These are phyloP conservation scores for Chondrosia reniformis DNA, from an alignment of 37 sponge, comb jelly and placozoan species.

Conservation along the genomic window DNA sequence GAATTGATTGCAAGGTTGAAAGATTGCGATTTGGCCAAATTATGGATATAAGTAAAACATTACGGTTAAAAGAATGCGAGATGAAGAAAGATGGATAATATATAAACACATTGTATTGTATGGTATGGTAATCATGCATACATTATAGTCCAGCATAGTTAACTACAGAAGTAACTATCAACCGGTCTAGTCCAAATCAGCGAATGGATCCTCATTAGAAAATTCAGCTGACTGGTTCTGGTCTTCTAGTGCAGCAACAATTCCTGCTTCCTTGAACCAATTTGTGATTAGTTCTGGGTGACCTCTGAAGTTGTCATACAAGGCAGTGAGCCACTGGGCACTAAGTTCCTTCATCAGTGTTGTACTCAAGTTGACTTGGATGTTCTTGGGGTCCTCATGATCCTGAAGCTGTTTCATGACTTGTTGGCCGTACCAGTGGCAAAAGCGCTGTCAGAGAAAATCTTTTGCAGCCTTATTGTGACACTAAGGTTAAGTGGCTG, in stretches of 20 bases:
- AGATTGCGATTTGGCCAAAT: constrained; percentile 7
- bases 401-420: not conserved
- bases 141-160: not conserved
- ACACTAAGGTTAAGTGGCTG: not conserved
- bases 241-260: not conserved
- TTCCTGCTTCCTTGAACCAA: constrained; percentile 4
- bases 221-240: not conserved
- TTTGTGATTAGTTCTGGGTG: not conserved
- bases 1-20: not conserved
- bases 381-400: not conserved
- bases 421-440: not conserved
- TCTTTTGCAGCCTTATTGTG: not conserved
- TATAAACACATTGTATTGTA: too few relatives aligned
- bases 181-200: constrained; percentile 4
- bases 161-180: not conserved
- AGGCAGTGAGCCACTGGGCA: constrained; percentile 9
- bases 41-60: not conserved
- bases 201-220: not conserved
- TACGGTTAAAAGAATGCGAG: not conserved
- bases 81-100: not conserved
- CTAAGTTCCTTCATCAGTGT: not conserved
- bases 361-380: constrained; percentile 3
- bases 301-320: constrained; percentile 9
- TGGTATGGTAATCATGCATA: not conserved
- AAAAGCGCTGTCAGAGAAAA: not conserved